Base-by-base conservation (phyloP, 2,888 invertebrate species). In the Beris morrisii region DNA sequence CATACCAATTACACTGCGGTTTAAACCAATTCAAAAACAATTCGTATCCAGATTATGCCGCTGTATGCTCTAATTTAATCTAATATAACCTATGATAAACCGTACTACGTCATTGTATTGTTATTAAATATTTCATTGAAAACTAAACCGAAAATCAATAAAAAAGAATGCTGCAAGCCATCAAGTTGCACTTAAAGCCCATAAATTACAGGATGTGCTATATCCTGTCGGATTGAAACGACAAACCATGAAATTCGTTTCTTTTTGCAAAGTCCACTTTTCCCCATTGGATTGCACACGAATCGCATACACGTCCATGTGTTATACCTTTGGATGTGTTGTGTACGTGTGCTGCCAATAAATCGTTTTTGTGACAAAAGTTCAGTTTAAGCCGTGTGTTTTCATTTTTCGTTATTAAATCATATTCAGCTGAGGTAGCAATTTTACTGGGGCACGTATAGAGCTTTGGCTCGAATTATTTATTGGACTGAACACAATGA, bases 131-230 rank as follows among this genome's bases (percentile, higher is more conserved):
- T 48, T 61, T 15, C 28, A 31, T 57, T 57, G 7, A 57, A 12
- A 38, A 38, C 38, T 5, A 38, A 38, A 7, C 31, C 44, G 28
- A 52, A 61, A 61, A 48, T 61, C 61, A 48, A 50, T 61, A 61
- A 61, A 59, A 12, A 22, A 22, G 22, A 3, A 9, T 38, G 38
- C 38, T 38, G 38, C 38, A 38, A 38, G 38, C 38, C 54, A 53
- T 44, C 64, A 64, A 50, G 11, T 31, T 28, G 44, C 53, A 53
- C 44, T 64, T 64, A 64, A 64, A 64, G 54, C 43, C 52, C 52
- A 64, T 64, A 64, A 64, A 64, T 64, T 53, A 54, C 64, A 53
- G 64, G 54, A 43, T 53, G 44, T 38, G 64, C n/a, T 52, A 64
- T 64, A 53, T 64, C 64, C 64, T 64, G 64, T 64, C 54, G 44